A percentile compares a stretch with the other conserved stretches of the same genome.
These are phyloP conservation scores for Jaculus jaculus DNA, from an alignment of 2,113 vertebrate genomes.

Conservation along the genomic window DNA sequence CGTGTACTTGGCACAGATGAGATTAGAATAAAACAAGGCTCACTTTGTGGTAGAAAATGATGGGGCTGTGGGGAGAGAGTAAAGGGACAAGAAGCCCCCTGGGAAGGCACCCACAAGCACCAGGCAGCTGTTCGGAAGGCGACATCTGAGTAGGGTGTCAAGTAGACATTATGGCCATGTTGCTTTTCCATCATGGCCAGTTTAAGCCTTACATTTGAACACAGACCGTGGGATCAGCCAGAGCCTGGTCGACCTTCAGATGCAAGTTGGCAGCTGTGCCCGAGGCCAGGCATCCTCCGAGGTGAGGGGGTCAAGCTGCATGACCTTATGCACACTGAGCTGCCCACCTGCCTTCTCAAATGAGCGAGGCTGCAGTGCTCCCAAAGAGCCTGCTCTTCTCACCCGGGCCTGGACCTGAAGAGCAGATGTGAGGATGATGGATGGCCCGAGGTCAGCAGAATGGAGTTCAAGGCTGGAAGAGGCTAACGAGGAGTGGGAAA, in stretches of 20 bases:
- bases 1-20: background rate
- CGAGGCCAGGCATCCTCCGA: background rate
- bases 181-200: background rate
- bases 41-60: constrained; percentile 7
- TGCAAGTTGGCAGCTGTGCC: constrained; percentile 21
- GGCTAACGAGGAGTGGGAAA: background rate
- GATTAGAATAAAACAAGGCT: background rate
- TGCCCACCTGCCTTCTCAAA: constrained; percentile 55
- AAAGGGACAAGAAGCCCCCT: background rate
- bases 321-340: constrained; percentile 55
- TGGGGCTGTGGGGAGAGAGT: background rate
- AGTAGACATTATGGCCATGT: constrained; percentile 18
- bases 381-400: background rate
- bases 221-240: background rate
- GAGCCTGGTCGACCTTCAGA: background rate
- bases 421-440: background rate
- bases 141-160: background rate
- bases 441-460: background rate
- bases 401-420: background rate
- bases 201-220: constrained; percentile 23
- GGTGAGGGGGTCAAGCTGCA: constrained; percentile 20
- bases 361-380: background rate
- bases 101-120: background rate
- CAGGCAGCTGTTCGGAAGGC: constrained; percentile 6
- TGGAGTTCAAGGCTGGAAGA: background rate